phyloP scores from a whole-genome alignment of 37 sponge, comb jelly and placozoan genomes.

The Halichondria panicea region DNA sequence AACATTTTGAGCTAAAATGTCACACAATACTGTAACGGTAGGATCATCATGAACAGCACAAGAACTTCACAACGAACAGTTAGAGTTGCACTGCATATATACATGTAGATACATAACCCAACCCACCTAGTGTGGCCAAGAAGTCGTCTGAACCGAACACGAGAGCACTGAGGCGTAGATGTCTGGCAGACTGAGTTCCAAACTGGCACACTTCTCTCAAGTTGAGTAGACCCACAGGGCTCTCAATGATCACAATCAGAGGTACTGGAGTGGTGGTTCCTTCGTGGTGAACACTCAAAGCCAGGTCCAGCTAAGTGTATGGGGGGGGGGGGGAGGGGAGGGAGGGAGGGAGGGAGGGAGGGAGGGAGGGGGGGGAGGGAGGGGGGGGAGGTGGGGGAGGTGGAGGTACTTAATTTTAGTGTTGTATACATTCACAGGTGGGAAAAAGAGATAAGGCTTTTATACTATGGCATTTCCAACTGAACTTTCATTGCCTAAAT shows the following conservation, averaged over 20 bases:
- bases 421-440: too few relatives aligned
- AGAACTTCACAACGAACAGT: too few relatives aligned
- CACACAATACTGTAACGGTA: too few relatives aligned
- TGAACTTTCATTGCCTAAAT: too few relatives aligned
- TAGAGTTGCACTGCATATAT: too few relatives aligned
- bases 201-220: conserved; percentile 67
- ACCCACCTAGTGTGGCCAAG: conserved; percentile 69
- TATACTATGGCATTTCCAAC: too few relatives aligned
- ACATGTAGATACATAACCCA: too few relatives aligned
- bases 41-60: too few relatives aligned
- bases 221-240: conserved; percentile 73
- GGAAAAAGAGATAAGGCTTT: too few relatives aligned
- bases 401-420: neutral
- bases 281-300: conserved; percentile 10
- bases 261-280: conserved; percentile 44
- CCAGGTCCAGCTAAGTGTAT: conserved; percentile 40
- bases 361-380: neutral
- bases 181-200: conserved; percentile 1
- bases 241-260: conserved; percentile 78
- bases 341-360: conserved; percentile 11
- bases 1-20: too few relatives aligned
- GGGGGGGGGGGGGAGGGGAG: neutral
- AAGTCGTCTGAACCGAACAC: conserved; percentile 91
- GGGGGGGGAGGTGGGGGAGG: too few relatives aligned
- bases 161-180: conserved; percentile 38